Conservation (phyloP, 2,888 invertebrate genomes). For the Hirtodrosophila histrioides region DNA sequence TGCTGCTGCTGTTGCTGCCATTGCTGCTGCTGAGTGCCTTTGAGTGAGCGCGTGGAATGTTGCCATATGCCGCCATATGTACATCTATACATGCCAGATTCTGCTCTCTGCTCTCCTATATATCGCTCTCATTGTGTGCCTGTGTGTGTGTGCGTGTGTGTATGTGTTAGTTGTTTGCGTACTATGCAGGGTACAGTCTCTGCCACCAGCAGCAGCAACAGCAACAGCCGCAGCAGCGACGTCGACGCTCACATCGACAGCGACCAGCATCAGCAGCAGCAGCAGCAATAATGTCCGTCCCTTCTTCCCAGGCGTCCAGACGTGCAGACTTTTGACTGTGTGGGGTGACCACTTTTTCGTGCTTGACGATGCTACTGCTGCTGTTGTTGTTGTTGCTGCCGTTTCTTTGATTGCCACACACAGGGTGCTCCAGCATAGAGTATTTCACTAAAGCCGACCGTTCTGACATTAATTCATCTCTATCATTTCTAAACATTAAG, state of each 20-base stretch:
- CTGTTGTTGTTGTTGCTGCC: conserved; percentile 45
- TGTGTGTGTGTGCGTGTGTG: conserved; percentile 22
- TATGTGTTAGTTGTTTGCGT: conserved; percentile 49
- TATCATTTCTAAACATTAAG: too few relatives aligned
- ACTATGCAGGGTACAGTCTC: conserved; percentile 70
- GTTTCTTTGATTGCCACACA: conserved; percentile 72
- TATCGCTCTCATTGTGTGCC: conserved; percentile 10
- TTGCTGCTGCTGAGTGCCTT: conserved; percentile 44
- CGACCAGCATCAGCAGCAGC: conserved; percentile 47
- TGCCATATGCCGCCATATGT: conserved; percentile 79
- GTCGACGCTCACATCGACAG: conserved; percentile 16
- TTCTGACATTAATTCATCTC: too few relatives aligned
- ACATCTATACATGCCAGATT: conserved; percentile 48
- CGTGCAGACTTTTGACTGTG: conserved; percentile 77
- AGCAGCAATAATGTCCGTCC: conserved; percentile 70
- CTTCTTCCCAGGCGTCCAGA: conserved; percentile 64
- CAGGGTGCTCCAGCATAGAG: conserved; percentile 51
- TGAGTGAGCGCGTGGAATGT: conserved; percentile 71
- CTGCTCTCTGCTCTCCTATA: conserved; percentile 40
- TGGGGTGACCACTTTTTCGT: conserved; percentile 78
- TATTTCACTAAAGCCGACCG: too few relatives aligned
- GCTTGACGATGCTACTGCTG: conserved; percentile 59
- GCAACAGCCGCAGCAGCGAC: conserved; percentile 41
- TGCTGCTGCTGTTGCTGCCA: conserved; percentile 14
- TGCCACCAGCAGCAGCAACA: conserved; percentile 56